Conservation (phyloP, 2,113 vertebrate species). For the Dissostichus mawsoni region DNA sequence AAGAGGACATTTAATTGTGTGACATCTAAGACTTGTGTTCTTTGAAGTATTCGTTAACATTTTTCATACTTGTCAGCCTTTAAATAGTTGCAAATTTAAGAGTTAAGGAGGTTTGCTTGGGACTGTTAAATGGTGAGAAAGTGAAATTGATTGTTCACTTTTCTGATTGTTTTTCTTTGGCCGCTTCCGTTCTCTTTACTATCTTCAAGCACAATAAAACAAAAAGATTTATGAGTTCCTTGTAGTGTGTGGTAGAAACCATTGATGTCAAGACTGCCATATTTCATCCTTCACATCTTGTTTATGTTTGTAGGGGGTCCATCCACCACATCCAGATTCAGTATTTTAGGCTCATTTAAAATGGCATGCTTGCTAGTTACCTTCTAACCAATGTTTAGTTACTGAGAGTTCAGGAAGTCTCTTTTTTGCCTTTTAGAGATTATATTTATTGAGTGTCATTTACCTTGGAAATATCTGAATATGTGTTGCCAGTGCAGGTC, state of each 20-base stretch:
- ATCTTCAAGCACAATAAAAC: conserved; percentile 47
- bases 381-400: conserved; percentile 18
- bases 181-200: conserved; percentile 32
- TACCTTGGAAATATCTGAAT: conserved; percentile 35
- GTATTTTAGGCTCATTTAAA: conserved; percentile 31
- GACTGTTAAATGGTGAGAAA: background rate
- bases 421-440: conserved; percentile 16
- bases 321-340: conserved; percentile 38
- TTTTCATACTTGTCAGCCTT: background rate
- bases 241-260: conserved; percentile 26
- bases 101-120: background rate
- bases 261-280: conserved; percentile 10
- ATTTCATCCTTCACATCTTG: conserved; percentile 47
- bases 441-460: conserved; percentile 29
- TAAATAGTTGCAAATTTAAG: background rate
- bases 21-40: conserved; percentile 2
- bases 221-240: conserved; percentile 61
- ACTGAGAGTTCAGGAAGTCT: background rate
- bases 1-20: conserved; percentile 15
- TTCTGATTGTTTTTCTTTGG: conserved; percentile 21
- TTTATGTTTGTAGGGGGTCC: conserved; percentile 56
- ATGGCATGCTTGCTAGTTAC: background rate
- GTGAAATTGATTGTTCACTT: background rate
- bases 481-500: conserved; percentile 3
- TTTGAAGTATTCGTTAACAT: background rate